Base-by-base conservation (phyloP, 2,888 invertebrate species). In the Polyommatus iphigenia region DNA sequence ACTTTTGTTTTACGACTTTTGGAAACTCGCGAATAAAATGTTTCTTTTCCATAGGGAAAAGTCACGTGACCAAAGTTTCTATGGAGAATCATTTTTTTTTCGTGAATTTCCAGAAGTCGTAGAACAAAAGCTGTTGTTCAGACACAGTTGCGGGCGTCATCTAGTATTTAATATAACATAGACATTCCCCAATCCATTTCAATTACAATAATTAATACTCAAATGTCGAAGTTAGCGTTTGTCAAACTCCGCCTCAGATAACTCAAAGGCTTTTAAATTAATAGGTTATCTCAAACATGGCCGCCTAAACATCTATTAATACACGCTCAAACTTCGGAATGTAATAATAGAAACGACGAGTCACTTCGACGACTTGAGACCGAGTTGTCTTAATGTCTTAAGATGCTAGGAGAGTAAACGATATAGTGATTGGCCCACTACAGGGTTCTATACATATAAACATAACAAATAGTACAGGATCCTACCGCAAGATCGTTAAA, bases 251-350 rank as follows among this genome's bases (percentile, higher is more conserved):
- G 24, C 20, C 67, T 29, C 67, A 24, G 67, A 24, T 29, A 67
- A 29, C 67, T 67, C 29, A 4, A 15, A 29, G 67, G 67, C 67
- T 67, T 67, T 29, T 29, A 67, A 67, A 62, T 62, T 62, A 62
- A 67, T 29, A 29, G 15, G 29, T 67, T 67, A 67, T 67, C 29
- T 67, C 6, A 0, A 67, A 29, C 29, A 15, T 67, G 67, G 67
- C 67, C 29, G 67, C 67, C 67, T 29, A 29, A 67, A 67, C 29
- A 67, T 67, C 67, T 67, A 29, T 67, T 67, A 29, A 67, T 67
- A 18, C 15, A 29, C 29, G 24, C 29, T 67, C 67, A 29, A 67
- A 67, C 15, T 67, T 67, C 67, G 29, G 15, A 67, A 67, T 24
- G 67, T 15, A 67, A 29, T 67, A 15, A 67, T 67, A 29, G 29